These are phyloP conservation scores for Pongo abelii DNA, from an alignment of 2,113 vertebrate genomes.

Conservation along the genomic window DNA sequence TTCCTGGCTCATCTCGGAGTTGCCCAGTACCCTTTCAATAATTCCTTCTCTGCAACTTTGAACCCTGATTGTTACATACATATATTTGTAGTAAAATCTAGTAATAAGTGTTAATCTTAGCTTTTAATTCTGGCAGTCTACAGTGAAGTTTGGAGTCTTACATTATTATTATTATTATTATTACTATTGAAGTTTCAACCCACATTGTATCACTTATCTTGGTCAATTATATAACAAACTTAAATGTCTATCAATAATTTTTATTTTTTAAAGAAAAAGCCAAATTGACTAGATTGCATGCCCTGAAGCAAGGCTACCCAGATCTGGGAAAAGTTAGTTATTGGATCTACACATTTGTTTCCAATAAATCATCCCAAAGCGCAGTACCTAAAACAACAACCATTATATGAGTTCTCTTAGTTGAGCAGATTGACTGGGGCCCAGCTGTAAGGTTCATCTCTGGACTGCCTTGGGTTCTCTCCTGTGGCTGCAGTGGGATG, in stretches of 20 bases:
- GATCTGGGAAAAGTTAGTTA: background rate
- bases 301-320: background rate
- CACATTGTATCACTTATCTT: background rate
- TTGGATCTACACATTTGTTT: background rate
- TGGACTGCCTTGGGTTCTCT: background rate
- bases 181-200: background rate
- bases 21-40: background rate
- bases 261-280: background rate
- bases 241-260: background rate
- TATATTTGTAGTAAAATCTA: background rate
- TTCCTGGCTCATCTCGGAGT: background rate
- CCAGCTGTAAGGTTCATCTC: background rate
- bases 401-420: background rate
- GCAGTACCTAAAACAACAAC: background rate
- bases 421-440: background rate
- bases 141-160: background rate
- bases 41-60: background rate
- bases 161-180: background rate
- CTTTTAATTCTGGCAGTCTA: background rate
- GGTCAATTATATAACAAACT: background rate
- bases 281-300: background rate
- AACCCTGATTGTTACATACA: background rate
- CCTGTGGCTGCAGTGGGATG: background rate
- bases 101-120: background rate
- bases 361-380: background rate